These are phyloP conservation scores for Papilio aristodemus DNA, from an alignment of 1,140 invertebrate genomes.

Conservation along the genomic window DNA sequence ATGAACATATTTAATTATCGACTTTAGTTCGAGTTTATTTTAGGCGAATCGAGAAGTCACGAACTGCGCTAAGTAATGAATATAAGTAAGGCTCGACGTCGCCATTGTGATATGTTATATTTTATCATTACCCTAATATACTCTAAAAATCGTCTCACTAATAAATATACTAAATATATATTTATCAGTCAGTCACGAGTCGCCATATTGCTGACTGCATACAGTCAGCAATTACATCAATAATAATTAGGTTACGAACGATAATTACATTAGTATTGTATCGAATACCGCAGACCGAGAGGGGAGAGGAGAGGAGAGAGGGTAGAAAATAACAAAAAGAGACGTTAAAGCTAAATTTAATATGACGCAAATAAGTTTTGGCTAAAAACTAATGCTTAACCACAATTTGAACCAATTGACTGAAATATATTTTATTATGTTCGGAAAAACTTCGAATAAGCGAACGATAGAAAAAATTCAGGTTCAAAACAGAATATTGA, in stretches of 20 bases:
- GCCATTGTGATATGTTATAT: neutral
- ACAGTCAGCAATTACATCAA: neutral
- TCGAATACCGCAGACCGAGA: too few relatives aligned
- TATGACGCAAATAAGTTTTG: too few relatives aligned
- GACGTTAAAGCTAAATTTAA: too few relatives aligned
- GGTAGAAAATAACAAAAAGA: too few relatives aligned
- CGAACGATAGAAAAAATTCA: too few relatives aligned
- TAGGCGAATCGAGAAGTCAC: neutral
- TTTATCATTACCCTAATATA: neutral
- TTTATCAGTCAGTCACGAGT: neutral
- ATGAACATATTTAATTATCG: conserved; percentile 4
- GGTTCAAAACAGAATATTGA: too few relatives aligned
- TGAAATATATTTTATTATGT: too few relatives aligned
- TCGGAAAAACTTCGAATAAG: too few relatives aligned
- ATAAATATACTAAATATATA: neutral
- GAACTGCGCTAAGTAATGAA: neutral
- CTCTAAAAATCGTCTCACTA: neutral
- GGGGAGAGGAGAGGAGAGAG: too few relatives aligned
- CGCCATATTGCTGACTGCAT: neutral
- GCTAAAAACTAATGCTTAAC: too few relatives aligned
- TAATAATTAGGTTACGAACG: neutral
- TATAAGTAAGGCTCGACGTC: neutral
- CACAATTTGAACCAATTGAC: too few relatives aligned
- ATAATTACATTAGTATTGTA: neutral
- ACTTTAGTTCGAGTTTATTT: conserved; percentile 10